Evolutionary conservation across 2,888 invertebrate genomes (phyloP).

Genomic region (Balanococcus diminutus): DNA sequence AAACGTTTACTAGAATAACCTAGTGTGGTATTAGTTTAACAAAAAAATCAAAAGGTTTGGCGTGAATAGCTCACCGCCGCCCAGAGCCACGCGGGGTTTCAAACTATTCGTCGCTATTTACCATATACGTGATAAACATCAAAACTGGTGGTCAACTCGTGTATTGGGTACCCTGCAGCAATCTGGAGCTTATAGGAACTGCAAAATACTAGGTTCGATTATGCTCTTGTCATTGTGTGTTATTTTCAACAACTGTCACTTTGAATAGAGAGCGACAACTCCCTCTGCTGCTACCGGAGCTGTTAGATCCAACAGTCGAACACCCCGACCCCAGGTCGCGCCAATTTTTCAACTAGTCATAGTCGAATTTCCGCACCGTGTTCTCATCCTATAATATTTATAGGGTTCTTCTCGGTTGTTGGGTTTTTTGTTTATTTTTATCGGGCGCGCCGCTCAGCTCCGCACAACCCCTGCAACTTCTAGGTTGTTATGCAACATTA

Average conservation of each 20-base stretch:
- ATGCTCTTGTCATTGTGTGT: constrained; percentile 11
- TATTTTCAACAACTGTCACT: constrained; percentile 51
- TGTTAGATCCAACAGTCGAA: not conserved
- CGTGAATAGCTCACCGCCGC: not conserved
- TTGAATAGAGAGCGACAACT: constrained; percentile 23
- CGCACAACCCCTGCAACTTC: not conserved
- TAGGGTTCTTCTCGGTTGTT: not conserved
- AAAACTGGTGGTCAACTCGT: constrained; percentile 3
- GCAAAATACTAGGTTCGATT: not conserved
- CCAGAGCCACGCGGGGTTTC: not conserved
- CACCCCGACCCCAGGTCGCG: not conserved
- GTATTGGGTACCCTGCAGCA: not conserved
- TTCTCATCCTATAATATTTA: not conserved
- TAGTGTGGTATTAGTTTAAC: constrained; percentile 8
- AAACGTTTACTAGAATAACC: not conserved
- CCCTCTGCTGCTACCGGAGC: not conserved
- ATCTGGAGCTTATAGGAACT: not conserved
- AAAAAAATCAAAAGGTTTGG: not conserved
- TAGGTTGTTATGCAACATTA: not conserved
- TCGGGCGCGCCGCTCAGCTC: not conserved
- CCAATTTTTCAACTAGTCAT: constrained; percentile 36
- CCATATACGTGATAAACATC: not conserved
- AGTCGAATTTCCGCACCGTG: not conserved
- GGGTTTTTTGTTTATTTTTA: constrained; percentile 33
- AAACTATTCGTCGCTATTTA: constrained; percentile 9